Conservation (phyloP, 1,140 invertebrate species). For the Papilio xuthus region DNA sequence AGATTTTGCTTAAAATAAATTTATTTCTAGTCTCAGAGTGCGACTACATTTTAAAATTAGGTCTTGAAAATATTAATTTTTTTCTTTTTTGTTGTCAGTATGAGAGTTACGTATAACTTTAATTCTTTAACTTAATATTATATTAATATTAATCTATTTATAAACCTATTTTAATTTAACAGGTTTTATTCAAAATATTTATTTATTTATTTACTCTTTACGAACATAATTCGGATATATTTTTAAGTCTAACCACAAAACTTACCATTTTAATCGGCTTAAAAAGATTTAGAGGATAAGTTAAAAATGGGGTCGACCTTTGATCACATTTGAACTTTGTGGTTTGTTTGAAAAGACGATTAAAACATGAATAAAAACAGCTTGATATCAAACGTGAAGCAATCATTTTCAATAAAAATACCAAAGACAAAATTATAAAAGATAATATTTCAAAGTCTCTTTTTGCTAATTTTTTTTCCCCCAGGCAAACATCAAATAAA, state of each 20-base stretch:
- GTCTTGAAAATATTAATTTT: neutral
- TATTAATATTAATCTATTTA: too few relatives aligned
- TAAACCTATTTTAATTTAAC: too few relatives aligned
- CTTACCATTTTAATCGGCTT: neutral
- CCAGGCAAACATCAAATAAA: neutral
- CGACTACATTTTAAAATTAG: neutral
- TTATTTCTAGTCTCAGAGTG: neutral
- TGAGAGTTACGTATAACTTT: neutral
- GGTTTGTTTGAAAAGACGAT: conserved; percentile 15
- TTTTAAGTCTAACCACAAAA: neutral
- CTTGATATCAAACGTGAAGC: too few relatives aligned
- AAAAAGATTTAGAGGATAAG: neutral
- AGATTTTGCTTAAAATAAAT: neutral
- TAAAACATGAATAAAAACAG: neutral
- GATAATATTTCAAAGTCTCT: too few relatives aligned
- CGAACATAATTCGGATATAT: too few relatives aligned
- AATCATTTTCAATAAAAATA: too few relatives aligned
- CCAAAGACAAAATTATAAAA: too few relatives aligned
- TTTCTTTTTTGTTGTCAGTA: too few relatives aligned
- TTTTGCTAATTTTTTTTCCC: neutral
- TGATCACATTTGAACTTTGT: neutral
- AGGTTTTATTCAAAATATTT: too few relatives aligned
- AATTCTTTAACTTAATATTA: too few relatives aligned
- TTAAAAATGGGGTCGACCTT: neutral
- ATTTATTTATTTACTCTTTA: too few relatives aligned